Conservation (phyloP, 2,113 vertebrate genomes). For the Sinocyclocheilus rhinocerous region DNA sequence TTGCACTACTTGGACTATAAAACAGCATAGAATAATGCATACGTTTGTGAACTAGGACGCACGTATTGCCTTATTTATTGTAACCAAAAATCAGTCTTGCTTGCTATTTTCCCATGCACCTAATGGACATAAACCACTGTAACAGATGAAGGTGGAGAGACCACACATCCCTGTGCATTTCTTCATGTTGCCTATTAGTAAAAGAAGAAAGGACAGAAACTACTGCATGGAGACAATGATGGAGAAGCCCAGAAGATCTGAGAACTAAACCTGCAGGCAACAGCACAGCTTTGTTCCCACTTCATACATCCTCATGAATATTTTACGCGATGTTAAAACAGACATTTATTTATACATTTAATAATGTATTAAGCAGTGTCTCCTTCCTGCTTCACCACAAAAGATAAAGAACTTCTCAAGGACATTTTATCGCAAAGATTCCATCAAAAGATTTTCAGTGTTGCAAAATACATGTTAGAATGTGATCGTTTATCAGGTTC, state of each 20-base stretch:
- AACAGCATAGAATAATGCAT: too few species aligned
- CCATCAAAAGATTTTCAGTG: slow-evolving; percentile 21
- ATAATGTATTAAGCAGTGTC: slow-evolving; percentile 14
- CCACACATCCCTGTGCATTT: neutral
- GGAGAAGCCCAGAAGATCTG: slow-evolving; percentile 39
- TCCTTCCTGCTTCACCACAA: slow-evolving; percentile 53
- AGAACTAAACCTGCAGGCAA: slow-evolving; percentile 51
- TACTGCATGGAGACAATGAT: slow-evolving; percentile 15
- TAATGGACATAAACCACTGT: neutral
- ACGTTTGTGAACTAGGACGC: too few species aligned
- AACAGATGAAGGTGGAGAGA: neutral
- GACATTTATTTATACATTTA: slow-evolving; percentile 9
- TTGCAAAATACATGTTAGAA: slow-evolving; percentile 38
- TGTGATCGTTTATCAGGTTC: neutral
- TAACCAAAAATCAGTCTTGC: neutral
- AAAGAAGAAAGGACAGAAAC: neutral
- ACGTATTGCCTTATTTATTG: neutral
- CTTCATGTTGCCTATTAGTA: neutral
- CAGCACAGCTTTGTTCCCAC: slow-evolving; percentile 51
- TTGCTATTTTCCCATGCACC: neutral
- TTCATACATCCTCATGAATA: slow-evolving; percentile 69
- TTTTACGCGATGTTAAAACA: slow-evolving; percentile 68
- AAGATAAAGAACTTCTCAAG: slow-evolving; percentile 49
- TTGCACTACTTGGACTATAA: too few species aligned
- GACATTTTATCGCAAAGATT: slow-evolving; percentile 55